Conservation (phyloP, 2,888 invertebrate genomes). For the Amiota minor region DNA sequence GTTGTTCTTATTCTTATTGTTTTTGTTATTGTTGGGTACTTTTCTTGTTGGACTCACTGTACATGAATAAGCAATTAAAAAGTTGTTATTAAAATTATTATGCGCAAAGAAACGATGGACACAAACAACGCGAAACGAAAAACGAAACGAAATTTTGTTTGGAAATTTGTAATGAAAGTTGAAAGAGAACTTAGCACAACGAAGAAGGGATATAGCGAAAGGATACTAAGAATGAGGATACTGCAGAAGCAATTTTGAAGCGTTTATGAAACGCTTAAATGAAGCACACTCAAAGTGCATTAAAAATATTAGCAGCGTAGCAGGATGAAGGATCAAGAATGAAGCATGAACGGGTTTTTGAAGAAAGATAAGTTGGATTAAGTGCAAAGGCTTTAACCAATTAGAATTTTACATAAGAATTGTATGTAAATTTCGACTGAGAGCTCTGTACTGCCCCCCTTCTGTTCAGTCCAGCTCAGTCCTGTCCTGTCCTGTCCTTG, state of each 20-base stretch:
- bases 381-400: neutral
- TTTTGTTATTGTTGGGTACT: neutral
- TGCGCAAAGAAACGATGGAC: constrained; percentile 48
- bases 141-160: constrained; percentile 45
- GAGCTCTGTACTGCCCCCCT: neutral
- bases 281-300: constrained; percentile 14
- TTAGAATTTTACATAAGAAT: neutral
- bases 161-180: constrained; percentile 28
- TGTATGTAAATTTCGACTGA: neutral
- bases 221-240: neutral
- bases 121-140: constrained; percentile 30
- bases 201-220: neutral
- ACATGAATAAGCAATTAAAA: constrained; percentile 68
- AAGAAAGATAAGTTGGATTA: neutral
- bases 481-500: neutral
- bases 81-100: constrained; percentile 67
- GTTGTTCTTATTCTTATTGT: constrained; percentile 9
- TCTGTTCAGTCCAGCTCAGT: neutral
- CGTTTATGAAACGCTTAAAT: constrained; percentile 8
- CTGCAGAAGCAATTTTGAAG: neutral
- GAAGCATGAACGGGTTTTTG: neutral
- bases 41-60: constrained; percentile 37
- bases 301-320: neutral
- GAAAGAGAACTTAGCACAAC: constrained; percentile 8
- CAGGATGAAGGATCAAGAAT: neutral